Conservation (phyloP, 2,797 vertebrate species). For the Danionella dracula region DNA sequence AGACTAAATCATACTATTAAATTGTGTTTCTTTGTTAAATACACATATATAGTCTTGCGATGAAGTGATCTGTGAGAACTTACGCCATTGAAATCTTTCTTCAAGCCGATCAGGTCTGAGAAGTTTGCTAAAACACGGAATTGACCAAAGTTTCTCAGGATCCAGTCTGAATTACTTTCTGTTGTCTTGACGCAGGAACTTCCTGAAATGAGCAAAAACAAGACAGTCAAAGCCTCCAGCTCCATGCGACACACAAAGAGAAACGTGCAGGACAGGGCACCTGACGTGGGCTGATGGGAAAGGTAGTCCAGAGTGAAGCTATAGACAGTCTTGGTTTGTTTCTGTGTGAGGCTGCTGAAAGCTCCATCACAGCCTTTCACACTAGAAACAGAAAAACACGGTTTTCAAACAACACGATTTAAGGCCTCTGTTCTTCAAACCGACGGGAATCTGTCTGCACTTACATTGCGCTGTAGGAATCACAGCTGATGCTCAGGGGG, state of each 20-base stretch:
- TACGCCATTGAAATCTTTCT: slow-evolving; percentile 54
- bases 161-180: slow-evolving; percentile 47
- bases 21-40: no score
- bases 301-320: slow-evolving; percentile 47
- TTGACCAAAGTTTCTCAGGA: slow-evolving; percentile 48
- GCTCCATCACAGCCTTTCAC: slow-evolving; percentile 50
- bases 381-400: slow-evolving; percentile 39
- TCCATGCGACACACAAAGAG: no score
- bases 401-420: no score
- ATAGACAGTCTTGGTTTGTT: slow-evolving; percentile 45
- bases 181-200: slow-evolving; percentile 40
- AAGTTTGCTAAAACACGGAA: slow-evolving; percentile 48
- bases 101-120: slow-evolving; percentile 43
- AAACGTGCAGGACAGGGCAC: no score
- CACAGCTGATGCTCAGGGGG: slow-evolving; percentile 52
- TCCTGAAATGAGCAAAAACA: slow-evolving; percentile 32
- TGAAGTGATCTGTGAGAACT: neutral
- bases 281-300: slow-evolving; percentile 24
- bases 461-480: slow-evolving; percentile 57
- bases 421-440: no score
- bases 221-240: neutral
- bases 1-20: no score
- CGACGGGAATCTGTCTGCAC: slow-evolving; percentile 19
- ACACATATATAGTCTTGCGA: no score
- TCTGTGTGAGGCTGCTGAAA: slow-evolving; percentile 36